Evolutionary conservation across 2,113 vertebrate species (phyloP), one percentile per base, ranked within the genome.

Genomic region (Pampusana beccarii): DNA sequence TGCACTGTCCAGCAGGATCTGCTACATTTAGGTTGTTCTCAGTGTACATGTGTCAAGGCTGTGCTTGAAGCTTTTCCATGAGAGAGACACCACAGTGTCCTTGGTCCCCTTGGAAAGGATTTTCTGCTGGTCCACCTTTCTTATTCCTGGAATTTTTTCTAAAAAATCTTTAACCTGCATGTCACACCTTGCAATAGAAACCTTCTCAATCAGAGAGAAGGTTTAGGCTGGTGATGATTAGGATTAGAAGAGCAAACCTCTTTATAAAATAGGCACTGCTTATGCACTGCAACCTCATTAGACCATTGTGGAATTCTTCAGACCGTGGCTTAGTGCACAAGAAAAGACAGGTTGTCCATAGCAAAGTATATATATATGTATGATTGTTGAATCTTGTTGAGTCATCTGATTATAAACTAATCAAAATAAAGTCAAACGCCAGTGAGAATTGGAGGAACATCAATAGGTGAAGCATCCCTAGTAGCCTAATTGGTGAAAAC

Each of bases 11-110:
- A 46, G 17, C 1, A 2, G 24, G 14, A 64, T 38, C 23, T 31
- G 24, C 20, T 57, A 66, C 11, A 26, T 6, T 6, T 14, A 38
- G 11, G 13, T 42, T 72, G 5, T 25, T 74, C 57, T 18, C 13
- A 65, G 26, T 0, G 11, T 29, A 66, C 11, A 5, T 4, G 2
- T 50, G 26, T n/a, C 0, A 0, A 70, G 33, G 9, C 25, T 34
- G 20, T 56, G 25, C 72, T 71, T 56, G 21, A 61, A 56, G 33
- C 25, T 36, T 64, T 93, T 64, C 21, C 19, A 29, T 16, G 9
- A 64, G 19, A 72, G 25, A 90, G 15, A 42, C 15, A 54, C 7
- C 28, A 66, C 17, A 17, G 12, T 44, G 31, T 3, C 44, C 44
- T 46, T 46, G 8, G 18, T 46, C 17, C 44, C 20, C 44, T 25